Conservation (phyloP, 92 coral and sea anemone species). For the Muricea muricata region DNA sequence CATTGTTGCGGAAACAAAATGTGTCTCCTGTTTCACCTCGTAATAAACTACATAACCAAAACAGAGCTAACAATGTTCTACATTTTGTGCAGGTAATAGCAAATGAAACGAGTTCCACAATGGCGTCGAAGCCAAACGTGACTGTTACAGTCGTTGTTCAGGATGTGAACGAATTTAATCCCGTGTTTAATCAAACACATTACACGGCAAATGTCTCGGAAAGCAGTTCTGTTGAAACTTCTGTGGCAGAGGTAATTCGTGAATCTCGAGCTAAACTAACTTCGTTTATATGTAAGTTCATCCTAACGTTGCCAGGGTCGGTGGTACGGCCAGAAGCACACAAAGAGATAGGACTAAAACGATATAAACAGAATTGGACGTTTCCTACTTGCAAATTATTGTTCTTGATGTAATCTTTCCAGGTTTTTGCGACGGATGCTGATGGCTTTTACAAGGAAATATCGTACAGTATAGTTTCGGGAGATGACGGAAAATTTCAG, state of each 20-base stretch:
- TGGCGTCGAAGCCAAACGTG: constrained; percentile 43
- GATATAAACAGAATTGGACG: too few relatives aligned
- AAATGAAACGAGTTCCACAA: constrained; percentile 12
- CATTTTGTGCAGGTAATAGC: constrained; percentile 19
- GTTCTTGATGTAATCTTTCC: not conserved
- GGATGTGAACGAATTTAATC: constrained; percentile 84
- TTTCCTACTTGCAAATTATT: not conserved
- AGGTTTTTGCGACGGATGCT: constrained; percentile 76
- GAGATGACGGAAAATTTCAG: constrained; percentile 60
- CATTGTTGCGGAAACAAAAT: too few relatives aligned
- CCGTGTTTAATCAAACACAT: constrained; percentile 65
- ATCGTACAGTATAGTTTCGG: constrained; percentile 70
- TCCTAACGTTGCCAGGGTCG: too few relatives aligned
- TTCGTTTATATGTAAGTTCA: not conserved
- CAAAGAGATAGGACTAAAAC: too few relatives aligned
- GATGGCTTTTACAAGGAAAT: constrained; percentile 74
- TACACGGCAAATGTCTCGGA: constrained; percentile 75
- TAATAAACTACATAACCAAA: too few relatives aligned
- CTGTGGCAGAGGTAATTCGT: constrained; percentile 64
- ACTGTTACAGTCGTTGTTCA: constrained; percentile 70
- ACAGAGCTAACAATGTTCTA: too few relatives aligned
- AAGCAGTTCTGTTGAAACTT: constrained; percentile 57
- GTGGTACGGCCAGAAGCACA: too few relatives aligned
- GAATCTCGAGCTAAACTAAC: not conserved
- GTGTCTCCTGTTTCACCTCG: too few relatives aligned